phyloP scores from a whole-genome alignment of 1,140 invertebrate species.

The Drosophila virilis region DNA sequence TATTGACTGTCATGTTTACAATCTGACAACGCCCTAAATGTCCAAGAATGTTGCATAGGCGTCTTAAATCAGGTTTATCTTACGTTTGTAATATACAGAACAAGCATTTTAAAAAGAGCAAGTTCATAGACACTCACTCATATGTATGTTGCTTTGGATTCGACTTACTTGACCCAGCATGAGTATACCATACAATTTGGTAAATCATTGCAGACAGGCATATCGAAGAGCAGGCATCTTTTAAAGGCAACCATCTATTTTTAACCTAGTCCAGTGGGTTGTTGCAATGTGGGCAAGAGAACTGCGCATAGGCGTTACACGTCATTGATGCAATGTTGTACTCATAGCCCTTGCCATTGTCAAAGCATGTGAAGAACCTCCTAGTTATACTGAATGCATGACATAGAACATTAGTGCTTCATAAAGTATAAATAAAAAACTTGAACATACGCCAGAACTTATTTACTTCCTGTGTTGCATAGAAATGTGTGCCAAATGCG shows the following conservation, averaged over 20 bases:
- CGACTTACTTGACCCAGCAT: conserved; percentile 30
- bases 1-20: conserved; percentile 14
- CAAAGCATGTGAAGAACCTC: conserved; percentile 46
- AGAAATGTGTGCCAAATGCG: conserved; percentile 72
- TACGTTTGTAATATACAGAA: not conserved
- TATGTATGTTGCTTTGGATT: conserved; percentile 3
- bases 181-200: conserved; percentile 63
- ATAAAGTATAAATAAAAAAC: conserved; percentile 60
- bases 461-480: conserved; percentile 65
- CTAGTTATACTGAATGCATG: conserved; percentile 49
- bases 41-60: not conserved
- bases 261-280: conserved; percentile 60
- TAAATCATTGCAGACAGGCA: conserved; percentile 21
- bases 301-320: conserved; percentile 54
- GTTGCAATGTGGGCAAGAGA: conserved; percentile 55
- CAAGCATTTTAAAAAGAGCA: conserved; percentile 12
- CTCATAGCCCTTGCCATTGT: conserved; percentile 1
- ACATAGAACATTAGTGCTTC: conserved; percentile 41
- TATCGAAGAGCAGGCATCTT: conserved; percentile 15
- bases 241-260: conserved; percentile 49
- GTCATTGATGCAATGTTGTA: conserved; percentile 41
- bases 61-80: conserved; percentile 10
- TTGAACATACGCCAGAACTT: conserved; percentile 8
- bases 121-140: not conserved
- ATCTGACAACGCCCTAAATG: conserved; percentile 23